Base-by-base conservation (phyloP, 2,888 invertebrate genomes). In the Latheticus oryzae region DNA sequence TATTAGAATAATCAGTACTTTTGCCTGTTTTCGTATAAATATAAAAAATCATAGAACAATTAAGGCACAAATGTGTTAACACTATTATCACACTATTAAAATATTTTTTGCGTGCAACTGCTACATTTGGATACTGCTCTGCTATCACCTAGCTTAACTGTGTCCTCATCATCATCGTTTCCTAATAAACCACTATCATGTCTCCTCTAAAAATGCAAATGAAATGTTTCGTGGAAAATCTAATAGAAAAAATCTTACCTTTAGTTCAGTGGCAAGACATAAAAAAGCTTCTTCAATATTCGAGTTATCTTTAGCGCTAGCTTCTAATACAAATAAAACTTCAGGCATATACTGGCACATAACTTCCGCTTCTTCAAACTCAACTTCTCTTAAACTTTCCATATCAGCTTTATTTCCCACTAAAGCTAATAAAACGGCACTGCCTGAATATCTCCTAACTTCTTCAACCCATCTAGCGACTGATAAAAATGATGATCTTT, bases 401-500 rank as follows among this genome's bases (percentile, higher is more conserved):
- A 94, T 78, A 77, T 95, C 95, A 77, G 92, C 91, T 79, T 96
- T 96, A 73, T 95, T 95, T 4, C 97, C 97, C 61, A 97, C 92
- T 65, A 97, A 81, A 28, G 96, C 88, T 60, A 97, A 87, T 61
- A 95, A 86, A 17, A 96, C 94, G 76, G 93, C 92, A 16, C 92
- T 91, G 11, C 95, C 95, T 45, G 97, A 95, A 75, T 97, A 97
- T 73, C 92, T 87, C 65, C 95, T 84, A 1, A 97, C 93, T 82
- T 97, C 97, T 74, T 97, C 97, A 63, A 97, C 89, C 97, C 97
- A 97, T 76, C 94, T 87, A 76, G 94, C 91, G 50, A 97, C 83
- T 67, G 91, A 95, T 61, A 94, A 83, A 81, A 97, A 97, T 30
- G 95, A 91, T 47, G 94, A 89, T 56, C 93, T 83, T 75, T 95